Evolutionary conservation across 2,888 invertebrate genomes (phyloP), one percentile per base, ranked within the genome.

Genomic region (Ryuthela nishihirai): DNA sequence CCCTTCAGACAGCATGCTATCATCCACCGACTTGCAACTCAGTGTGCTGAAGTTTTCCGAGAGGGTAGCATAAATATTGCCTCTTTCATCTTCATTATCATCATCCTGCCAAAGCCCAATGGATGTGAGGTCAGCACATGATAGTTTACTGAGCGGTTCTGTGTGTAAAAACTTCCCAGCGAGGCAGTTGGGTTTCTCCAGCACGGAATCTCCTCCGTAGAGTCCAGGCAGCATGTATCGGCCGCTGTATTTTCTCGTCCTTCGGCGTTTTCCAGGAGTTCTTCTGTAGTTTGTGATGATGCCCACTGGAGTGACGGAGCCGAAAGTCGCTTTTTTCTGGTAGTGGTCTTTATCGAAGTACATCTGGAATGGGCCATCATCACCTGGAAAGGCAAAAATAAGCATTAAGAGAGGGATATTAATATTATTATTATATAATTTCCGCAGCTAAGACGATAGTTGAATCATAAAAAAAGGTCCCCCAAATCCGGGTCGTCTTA

Each of bases 351-450:
- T 53, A 65, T 71, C 65, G 70, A 69, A 55, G 68, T 80, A 81
- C 40, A 79, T 79, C 18, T 81, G 74, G 69, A 81, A 81, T 67
- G 80, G 81, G n/a, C 80, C 81, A 66, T 81, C 80, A 56, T 80
- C 71, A n/a, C 80, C 78, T 77, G 64, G 32, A 69, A 68, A 29
- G 44, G 25, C 38, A 50, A 34, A 21, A 15, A 29, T n/a, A 25
- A 20, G n/a, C n/a, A n/a, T n/a, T n/a, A n/a, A n/a, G n/a, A n/a
- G n/a, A n/a, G n/a, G n/a, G n/a, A n/a, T n/a, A n/a, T n/a, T n/a
- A n/a, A n/a, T n/a, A n/a, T n/a, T n/a, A n/a, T n/a, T n/a, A n/a
- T n/a, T n/a, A n/a, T n/a, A n/a, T n/a, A n/a, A n/a, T n/a, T n/a
- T n/a, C n/a, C n/a, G n/a, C n/a, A n/a, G n/a, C n/a, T n/a, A n/a